Percentiles rank a stretch among this genome's conserved stretches.
phyloP scores from a whole-genome alignment of 2,113 vertebrate genomes.

The Heliornis fulica region DNA sequence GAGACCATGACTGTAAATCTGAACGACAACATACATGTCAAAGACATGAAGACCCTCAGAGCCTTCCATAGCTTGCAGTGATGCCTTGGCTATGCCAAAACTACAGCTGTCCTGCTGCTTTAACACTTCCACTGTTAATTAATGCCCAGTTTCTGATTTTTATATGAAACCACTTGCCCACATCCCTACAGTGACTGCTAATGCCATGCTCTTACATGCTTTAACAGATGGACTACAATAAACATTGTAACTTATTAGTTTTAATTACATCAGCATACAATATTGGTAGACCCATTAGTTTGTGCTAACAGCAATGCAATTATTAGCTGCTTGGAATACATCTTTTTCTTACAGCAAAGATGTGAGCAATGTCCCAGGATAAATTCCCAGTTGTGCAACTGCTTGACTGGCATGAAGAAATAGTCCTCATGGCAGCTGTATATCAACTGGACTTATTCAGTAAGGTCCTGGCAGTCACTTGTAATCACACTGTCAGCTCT shows the following conservation, averaged over 20 bases:
- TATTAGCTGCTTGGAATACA: neutral
- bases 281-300: neutral
- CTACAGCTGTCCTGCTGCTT: neutral
- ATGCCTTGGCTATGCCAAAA: neutral
- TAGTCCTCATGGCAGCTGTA: neutral
- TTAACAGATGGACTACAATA: neutral
- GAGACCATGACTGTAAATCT: neutral
- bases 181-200: neutral
- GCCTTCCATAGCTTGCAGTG: neutral
- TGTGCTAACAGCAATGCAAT: neutral
- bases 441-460: neutral
- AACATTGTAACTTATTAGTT: neutral
- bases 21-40: neutral
- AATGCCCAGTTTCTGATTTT: neutral
- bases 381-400: neutral
- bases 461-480: neutral
- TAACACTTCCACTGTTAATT: neutral
- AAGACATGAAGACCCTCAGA: neutral
- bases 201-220: neutral
- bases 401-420: neutral
- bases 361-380: neutral
- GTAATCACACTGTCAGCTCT: neutral
- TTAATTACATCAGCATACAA: neutral
- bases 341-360: neutral
- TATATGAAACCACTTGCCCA: neutral